A percentile compares a stretch with the other conserved stretches of the same genome.
Conservation (phyloP, 2,113 vertebrate species). For the Cariama cristata region DNA sequence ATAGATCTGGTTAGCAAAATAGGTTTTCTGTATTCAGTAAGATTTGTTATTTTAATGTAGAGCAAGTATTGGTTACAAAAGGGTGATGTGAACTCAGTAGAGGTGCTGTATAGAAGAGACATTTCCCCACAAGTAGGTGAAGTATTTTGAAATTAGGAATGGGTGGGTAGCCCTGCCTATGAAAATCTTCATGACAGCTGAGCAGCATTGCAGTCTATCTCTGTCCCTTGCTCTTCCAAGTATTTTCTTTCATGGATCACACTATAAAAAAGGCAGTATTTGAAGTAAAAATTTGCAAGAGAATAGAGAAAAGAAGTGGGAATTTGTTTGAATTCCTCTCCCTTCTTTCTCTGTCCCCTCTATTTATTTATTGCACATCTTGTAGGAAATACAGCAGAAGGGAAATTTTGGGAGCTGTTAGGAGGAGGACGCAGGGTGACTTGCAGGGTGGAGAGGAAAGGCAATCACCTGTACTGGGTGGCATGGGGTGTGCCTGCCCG, state of each 20-base stretch:
- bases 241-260: not conserved
- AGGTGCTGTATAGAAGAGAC: not conserved
- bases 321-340: not conserved
- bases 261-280: not conserved
- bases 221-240: not conserved
- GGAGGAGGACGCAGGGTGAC: not conserved
- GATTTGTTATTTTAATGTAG: not conserved
- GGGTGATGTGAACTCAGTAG: not conserved
- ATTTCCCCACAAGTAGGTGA: not conserved
- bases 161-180: not conserved
- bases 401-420: not conserved
- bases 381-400: not conserved
- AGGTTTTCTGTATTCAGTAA: not conserved
- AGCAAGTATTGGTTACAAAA: not conserved
- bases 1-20: not conserved
- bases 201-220: not conserved
- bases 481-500: not conserved
- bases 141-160: not conserved
- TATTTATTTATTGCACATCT: not conserved
- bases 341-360: not conserved
- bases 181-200: not conserved
- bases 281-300: not conserved
- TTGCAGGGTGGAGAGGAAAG: not conserved
- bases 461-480: constrained; percentile 5
- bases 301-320: not conserved